Base-by-base conservation (phyloP, 2,888 invertebrate species). In the Caenorhabditis sp. region DNA sequence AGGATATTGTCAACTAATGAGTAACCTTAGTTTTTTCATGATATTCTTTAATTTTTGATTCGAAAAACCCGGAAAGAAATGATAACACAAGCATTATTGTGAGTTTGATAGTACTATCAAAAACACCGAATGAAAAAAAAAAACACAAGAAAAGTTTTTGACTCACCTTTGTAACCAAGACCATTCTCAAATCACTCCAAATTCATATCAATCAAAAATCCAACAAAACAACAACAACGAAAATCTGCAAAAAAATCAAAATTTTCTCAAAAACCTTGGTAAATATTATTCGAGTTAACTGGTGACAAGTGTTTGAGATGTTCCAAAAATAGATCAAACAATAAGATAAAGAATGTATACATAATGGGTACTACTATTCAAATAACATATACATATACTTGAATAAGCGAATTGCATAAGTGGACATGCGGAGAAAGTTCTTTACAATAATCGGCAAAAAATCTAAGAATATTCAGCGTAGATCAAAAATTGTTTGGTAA, bases 401-500 rank as follows among this genome's bases (percentile, higher is more conserved):
- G 17, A 43, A 43, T 43, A 43, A 17, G 17, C 17, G 43, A 17
- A 43, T 54, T 54, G 21, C 14, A 57, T 26, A 57, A 57, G 57
- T 57, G n/a, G 57, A 12, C 25, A 26, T 7, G 25, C 17, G 17
- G 27, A 31, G 31, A 21, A 25, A 21, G 23, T 54, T 54, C 26
- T 20, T 14, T 26, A 54, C 14, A 23, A 20, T 26, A 54, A 7
- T 25, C 21, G 20, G 17, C 14, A 63, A 63, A 57, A 63, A 50
- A 61, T 50, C 20, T 5, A 17, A 50, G 20, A 20, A n/a, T n/a
- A 50, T 50, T n/a, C 20, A 50, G 20, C 20, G 14, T 50, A 50
- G 20, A 50, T 14, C n/a, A 52, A 52, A 21, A 23, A 59, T 67
- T 60, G 36, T 52, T 71, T 67, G 63, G 63, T 63, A 63, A 43